Evolutionary conservation across 2,888 invertebrate genomes (phyloP).

Genomic region (Orthonychiurus folsomi): DNA sequence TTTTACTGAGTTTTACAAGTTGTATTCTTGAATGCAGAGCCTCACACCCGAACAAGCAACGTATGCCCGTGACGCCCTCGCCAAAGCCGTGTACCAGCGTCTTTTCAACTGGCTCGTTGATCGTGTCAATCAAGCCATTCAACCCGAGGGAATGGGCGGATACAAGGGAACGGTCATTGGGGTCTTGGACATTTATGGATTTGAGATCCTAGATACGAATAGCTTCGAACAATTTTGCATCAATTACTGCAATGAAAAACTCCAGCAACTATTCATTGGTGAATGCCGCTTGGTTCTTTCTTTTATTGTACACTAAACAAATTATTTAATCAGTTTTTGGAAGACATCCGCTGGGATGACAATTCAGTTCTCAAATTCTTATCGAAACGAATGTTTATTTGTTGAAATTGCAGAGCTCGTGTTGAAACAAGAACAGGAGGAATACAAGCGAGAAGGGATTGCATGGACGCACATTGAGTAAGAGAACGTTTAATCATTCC

Average conservation of each 20-base stretch:
- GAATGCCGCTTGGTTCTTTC: too few relatives aligned
- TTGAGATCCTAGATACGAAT: conserved; percentile 94
- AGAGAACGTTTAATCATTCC: conserved; percentile 96
- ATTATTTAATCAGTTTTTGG: too few relatives aligned
- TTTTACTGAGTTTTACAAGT: too few relatives aligned
- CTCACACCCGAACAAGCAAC: conserved; percentile 69
- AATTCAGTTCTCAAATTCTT: conserved; percentile 7
- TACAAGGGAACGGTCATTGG: conserved; percentile 76
- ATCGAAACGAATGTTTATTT: too few relatives aligned
- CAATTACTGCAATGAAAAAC: conserved; percentile 97
- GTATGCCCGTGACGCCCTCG: conserved; percentile 57
- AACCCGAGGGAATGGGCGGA: conserved; percentile 46
- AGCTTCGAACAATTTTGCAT: conserved; percentile 99
- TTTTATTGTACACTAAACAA: too few relatives aligned
- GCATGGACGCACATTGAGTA: conserved; percentile 90
- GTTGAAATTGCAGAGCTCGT: too few relatives aligned
- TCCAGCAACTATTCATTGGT: conserved; percentile 95
- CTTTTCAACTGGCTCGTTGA: conserved; percentile 57
- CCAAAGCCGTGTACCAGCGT: conserved; percentile 56
- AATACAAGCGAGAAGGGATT: conserved; percentile 90
- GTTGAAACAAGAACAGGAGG: conserved; percentile 95
- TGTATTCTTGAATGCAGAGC: too few relatives aligned
- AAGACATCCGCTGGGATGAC: too few relatives aligned
- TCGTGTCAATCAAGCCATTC: conserved; percentile 82
- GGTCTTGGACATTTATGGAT: conserved; percentile 96